Conservation (phyloP, 2,113 vertebrate genomes). For the Proterorhinus semilunaris region DNA sequence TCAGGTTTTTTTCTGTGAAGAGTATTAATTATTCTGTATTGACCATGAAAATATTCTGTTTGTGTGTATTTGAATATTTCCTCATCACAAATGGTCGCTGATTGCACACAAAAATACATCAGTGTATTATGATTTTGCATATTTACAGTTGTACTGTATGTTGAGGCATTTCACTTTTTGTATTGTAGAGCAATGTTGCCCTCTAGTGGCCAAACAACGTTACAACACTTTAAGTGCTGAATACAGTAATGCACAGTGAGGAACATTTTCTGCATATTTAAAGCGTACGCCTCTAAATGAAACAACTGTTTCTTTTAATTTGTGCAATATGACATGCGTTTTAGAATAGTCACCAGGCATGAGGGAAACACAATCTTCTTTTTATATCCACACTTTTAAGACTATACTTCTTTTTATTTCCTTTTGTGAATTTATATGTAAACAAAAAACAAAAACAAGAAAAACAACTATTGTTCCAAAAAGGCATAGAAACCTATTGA, state of each 20-base stretch:
- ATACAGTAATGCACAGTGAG: conserved; percentile 4
- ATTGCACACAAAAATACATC: conserved; percentile 50
- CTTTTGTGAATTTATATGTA: neutral
- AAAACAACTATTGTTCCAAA: conserved; percentile 11
- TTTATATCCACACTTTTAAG: conserved; percentile 8
- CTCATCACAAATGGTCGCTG: conserved; percentile 76
- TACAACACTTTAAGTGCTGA: conserved; percentile 5
- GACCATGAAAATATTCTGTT: conserved; percentile 67
- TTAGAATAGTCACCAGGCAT: neutral
- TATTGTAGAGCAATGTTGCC: conserved; percentile 37
- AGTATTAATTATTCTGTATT: conserved; percentile 71
- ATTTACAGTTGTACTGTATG: conserved; percentile 38
- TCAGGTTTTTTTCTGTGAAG: conserved; percentile 81
- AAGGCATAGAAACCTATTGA: neutral
- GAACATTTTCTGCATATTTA: conserved; percentile 13
- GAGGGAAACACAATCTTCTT: conserved; percentile 7
- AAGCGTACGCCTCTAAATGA: neutral
- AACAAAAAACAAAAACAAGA: neutral
- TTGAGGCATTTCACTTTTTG: conserved; percentile 9
- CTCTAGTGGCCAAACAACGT: conserved; percentile 53
- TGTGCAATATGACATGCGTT: neutral
- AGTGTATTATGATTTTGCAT: conserved; percentile 38
- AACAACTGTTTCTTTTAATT: neutral
- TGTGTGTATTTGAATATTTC: conserved; percentile 79
- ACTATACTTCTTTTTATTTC: neutral